Evolutionary conservation across 2,888 invertebrate species (phyloP).

Genomic region (Stenotaenia linearis): DNA sequence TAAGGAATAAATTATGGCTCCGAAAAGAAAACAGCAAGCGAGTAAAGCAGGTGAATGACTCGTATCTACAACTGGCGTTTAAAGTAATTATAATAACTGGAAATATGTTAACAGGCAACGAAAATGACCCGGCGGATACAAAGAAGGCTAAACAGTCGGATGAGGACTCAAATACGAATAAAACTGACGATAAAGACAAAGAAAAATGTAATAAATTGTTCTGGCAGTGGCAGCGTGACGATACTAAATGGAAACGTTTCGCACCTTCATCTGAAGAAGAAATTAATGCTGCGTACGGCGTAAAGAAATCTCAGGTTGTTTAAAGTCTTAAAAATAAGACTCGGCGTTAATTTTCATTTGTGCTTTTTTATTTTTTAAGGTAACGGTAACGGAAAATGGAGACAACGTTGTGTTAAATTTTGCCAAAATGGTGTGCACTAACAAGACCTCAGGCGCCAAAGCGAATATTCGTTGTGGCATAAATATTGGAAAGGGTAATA

Average conservation of each 20-base stretch:
- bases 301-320: neutral
- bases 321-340: too few species aligned
- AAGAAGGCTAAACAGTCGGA: neutral
- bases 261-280: neutral
- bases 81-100: too few species aligned
- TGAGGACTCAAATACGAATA: neutral
- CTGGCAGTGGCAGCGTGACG: neutral
- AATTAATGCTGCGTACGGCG: neutral
- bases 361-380: neutral
- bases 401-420: neutral
- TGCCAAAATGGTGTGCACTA: neutral
- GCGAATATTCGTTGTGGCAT: neutral
- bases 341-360: too few species aligned
- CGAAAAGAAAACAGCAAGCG: neutral
- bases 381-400: neutral
- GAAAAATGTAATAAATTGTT: neutral
- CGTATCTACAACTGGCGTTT: neutral
- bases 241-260: neutral
- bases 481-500: neutral
- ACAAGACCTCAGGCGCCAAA: neutral
- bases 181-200: neutral
- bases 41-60: neutral
- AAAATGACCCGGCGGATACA: neutral
- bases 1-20: neutral
- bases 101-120: neutral